Conservation (phyloP, 2,888 invertebrate species). For the Caenorhabditis sp. region DNA sequence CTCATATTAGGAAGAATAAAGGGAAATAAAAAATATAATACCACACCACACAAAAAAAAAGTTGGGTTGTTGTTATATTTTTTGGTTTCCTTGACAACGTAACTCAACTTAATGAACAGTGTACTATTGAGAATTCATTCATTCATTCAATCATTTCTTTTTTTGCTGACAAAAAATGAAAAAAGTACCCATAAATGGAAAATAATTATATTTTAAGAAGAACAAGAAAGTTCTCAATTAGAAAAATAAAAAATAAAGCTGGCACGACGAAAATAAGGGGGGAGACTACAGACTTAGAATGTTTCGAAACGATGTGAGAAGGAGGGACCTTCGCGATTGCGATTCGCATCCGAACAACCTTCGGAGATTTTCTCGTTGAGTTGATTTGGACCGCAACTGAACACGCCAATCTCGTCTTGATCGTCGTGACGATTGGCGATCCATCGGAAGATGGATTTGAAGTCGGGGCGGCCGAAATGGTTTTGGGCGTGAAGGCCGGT, state of each 20-base stretch:
- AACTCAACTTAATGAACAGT: not conserved
- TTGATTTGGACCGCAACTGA: constrained; percentile 95
- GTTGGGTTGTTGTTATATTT: not conserved
- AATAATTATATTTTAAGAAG: not conserved
- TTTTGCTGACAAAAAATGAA: not conserved
- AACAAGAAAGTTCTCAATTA: not conserved
- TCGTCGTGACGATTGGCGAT: constrained; percentile 91
- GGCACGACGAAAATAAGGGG: not conserved
- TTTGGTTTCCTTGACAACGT: constrained; percentile 22
- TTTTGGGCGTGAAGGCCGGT: constrained; percentile 80
- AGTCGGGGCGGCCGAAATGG: constrained; percentile 94
- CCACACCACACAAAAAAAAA: not conserved
- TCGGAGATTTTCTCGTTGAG: constrained; percentile 95
- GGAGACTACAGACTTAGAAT: constrained; percentile 46
- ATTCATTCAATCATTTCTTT: not conserved
- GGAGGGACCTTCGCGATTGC: constrained; percentile 72
- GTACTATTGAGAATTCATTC: not conserved
- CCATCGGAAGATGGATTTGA: constrained; percentile 93
- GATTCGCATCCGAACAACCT: constrained; percentile 95
- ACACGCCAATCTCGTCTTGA: constrained; percentile 85
- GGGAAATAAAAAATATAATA: not conserved
- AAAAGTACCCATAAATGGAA: not conserved
- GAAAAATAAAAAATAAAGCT: constrained; percentile 1
- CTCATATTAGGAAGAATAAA: constrained; percentile 20
- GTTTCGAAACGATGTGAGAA: constrained; percentile 70